Percentiles rank a stretch among this genome's conserved stretches.
Evolutionary conservation across 2,797 vertebrate species (phyloP).

Genomic region (Spinus pinus): DNA sequence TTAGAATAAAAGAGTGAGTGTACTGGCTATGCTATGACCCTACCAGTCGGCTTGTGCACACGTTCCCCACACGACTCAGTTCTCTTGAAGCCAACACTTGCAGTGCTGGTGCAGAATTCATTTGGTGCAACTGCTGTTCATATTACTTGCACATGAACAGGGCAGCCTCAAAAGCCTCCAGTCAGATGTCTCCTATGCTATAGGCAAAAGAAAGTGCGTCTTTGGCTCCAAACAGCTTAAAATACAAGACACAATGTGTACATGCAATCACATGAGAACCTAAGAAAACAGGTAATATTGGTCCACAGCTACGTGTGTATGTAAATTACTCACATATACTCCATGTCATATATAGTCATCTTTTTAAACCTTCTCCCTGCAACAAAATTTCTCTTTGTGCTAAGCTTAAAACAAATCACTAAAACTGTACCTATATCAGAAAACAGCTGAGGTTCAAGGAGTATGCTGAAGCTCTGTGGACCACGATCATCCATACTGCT

Average conservation of each 20-base stretch:
- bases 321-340: neutral
- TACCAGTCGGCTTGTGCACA: rapidly evolving
- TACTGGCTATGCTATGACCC: neutral
- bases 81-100: neutral
- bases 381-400: neutral
- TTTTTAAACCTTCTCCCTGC: neutral
- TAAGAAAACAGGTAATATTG: neutral
- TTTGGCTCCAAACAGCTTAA: neutral
- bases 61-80: neutral
- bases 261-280: neutral
- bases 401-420: neutral
- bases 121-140: neutral
- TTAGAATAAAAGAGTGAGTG: neutral
- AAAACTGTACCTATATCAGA: neutral
- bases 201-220: neutral
- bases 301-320: neutral
- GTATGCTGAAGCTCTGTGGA: neutral
- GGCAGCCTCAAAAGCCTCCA: neutral
- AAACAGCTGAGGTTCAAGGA: neutral
- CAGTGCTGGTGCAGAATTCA: neutral
- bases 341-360: neutral
- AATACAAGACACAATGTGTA: neutral
- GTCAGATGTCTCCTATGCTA: neutral
- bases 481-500: rapidly evolving
- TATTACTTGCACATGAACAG: neutral